A percentile compares a stretch with the other conserved stretches of the same genome.
These are phyloP conservation scores for Schlechtendalia chinensis DNA, from an alignment of 1,140 invertebrate species.

Conservation along the genomic window DNA sequence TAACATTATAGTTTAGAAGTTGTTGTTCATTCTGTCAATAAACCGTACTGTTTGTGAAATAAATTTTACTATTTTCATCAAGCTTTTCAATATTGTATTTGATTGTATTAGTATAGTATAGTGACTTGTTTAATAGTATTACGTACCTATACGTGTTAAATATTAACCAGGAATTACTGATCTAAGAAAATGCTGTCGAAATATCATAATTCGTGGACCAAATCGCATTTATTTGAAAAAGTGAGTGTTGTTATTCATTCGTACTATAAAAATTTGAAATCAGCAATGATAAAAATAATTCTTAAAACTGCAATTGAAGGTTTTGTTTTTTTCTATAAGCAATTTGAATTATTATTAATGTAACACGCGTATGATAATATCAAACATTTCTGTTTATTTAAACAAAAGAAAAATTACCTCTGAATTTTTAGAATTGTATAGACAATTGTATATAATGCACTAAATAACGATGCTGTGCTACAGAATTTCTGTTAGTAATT, in stretches of 20 bases:
- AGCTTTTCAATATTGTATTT: too few species aligned
- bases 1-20: too few species aligned
- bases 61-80: too few species aligned
- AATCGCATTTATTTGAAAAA: not conserved
- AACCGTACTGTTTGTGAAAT: too few species aligned
- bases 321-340: too few species aligned
- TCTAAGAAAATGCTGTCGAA: slow-evolving; percentile 16
- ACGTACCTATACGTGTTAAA: not conserved
- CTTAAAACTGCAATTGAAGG: not conserved
- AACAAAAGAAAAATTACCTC: not conserved
- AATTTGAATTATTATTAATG: too few species aligned
- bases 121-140: not conserved
- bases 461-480: too few species aligned
- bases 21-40: too few species aligned
- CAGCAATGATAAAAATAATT: not conserved
- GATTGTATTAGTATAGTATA: too few species aligned
- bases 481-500: too few species aligned
- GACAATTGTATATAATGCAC: too few species aligned
- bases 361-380: not conserved
- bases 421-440: too few species aligned
- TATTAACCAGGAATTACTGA: not conserved
- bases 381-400: not conserved
- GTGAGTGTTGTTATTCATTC: not conserved
- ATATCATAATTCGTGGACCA: not conserved
- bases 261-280: not conserved